phyloP scores from a whole-genome alignment of 2,797 vertebrate species.

The Parauchenoglanis punctatus region DNA sequence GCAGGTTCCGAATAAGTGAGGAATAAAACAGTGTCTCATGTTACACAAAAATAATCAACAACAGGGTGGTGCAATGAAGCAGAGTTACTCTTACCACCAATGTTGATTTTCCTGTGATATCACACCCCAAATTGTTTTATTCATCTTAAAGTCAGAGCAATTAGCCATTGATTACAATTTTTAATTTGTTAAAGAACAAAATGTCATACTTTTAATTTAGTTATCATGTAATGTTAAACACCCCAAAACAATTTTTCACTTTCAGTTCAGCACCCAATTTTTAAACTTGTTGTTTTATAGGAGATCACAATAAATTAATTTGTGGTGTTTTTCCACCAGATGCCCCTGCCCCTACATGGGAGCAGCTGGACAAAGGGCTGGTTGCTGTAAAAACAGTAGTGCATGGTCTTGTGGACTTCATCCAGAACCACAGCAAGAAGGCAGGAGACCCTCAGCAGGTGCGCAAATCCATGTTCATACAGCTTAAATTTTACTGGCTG shows the following conservation, averaged over 20 bases:
- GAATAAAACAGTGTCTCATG: not conserved
- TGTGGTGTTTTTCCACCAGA: slow-evolving; percentile 70
- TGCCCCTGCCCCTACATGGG: slow-evolving; percentile 96
- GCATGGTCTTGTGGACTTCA: slow-evolving; percentile 97
- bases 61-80: not conserved
- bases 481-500: not conserved
- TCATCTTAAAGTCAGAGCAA: not conserved
- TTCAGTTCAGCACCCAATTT: not conserved
- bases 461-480: not conserved
- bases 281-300: not conserved
- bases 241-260: not conserved
- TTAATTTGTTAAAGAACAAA: not conserved
- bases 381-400: slow-evolving; percentile 98
- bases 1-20: not conserved
- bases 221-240: not conserved
- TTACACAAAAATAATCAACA: not conserved
- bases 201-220: not conserved
- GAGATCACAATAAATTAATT: not conserved
- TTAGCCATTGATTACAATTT: not conserved
- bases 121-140: not conserved
- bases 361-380: slow-evolving; percentile 93
- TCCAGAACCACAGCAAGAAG: slow-evolving; percentile 99
- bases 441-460: slow-evolving; percentile 89
- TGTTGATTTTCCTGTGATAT: not conserved
- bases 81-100: not conserved